phyloP scores from a whole-genome alignment of 2,888 invertebrate species.

The Plemyria rubiginata region DNA sequence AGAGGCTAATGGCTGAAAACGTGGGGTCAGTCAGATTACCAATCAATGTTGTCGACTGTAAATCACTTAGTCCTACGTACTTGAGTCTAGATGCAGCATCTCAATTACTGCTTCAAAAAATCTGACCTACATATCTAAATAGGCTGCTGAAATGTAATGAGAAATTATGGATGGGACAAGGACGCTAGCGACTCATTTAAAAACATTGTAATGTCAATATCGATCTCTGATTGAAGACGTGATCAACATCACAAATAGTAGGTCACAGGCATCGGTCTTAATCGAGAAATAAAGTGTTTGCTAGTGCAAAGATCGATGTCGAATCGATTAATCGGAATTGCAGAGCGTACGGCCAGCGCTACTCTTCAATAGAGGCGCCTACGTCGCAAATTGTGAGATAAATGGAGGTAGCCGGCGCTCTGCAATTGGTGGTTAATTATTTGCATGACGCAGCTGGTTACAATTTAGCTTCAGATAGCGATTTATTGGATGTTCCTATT shows the following conservation, averaged over 20 bases:
- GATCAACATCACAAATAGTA: constrained; percentile 56
- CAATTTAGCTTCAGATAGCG: constrained; percentile 58
- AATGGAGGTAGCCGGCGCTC: constrained; percentile 71
- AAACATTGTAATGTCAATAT: constrained; percentile 54
- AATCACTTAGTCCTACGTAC: constrained; percentile 36
- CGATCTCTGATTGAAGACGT: constrained; percentile 55
- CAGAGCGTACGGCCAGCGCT: constrained; percentile 65
- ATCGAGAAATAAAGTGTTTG: constrained; percentile 76
- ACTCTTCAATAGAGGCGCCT: constrained; percentile 79
- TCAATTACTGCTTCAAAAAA: constrained; percentile 38
- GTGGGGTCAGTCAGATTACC: constrained; percentile 36
- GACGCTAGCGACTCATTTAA: constrained; percentile 50
- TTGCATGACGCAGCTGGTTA: constrained; percentile 71
- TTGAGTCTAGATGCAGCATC: constrained; percentile 36
- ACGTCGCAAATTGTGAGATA: constrained; percentile 78
- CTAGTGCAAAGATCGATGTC: constrained; percentile 82
- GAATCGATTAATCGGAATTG: constrained; percentile 81
- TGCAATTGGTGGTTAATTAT: constrained; percentile 80
- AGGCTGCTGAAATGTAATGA: constrained; percentile 39
- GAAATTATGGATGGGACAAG: constrained; percentile 37
- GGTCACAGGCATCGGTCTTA: constrained; percentile 64
- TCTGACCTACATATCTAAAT: constrained; percentile 39
- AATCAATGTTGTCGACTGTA: constrained; percentile 39
- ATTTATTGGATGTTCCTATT: constrained; percentile 58
- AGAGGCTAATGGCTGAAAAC: constrained; percentile 32